Conservation (phyloP, 2,888 invertebrate genomes). For the Chloroclysta siterata region DNA sequence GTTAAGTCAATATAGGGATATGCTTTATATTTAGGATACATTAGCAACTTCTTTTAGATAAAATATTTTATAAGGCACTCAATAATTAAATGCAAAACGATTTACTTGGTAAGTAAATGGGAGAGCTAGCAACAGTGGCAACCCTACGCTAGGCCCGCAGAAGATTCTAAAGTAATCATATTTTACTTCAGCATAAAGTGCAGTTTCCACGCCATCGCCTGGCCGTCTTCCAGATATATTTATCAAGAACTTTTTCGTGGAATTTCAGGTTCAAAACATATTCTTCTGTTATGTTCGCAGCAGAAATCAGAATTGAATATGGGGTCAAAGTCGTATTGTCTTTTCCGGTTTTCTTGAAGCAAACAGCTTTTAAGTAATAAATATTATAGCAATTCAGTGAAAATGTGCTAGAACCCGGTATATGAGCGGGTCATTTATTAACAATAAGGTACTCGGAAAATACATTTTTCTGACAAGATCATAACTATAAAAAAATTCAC, state of each 20-base stretch:
- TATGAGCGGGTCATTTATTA: too few species aligned
- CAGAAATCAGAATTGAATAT: constrained; percentile 14
- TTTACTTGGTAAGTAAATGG: too few species aligned
- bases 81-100: too few species aligned
- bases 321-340: neutral
- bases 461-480: too few species aligned
- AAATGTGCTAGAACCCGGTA: neutral
- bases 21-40: too few species aligned
- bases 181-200: constrained; percentile 35
- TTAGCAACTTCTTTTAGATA: too few species aligned
- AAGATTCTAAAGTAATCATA: constrained; percentile 35
- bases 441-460: neutral
- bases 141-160: constrained; percentile 13
- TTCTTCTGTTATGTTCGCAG: constrained; percentile 17
- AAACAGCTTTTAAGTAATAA: neutral
- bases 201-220: constrained; percentile 35
- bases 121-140: too few species aligned
- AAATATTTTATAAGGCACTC: too few species aligned
- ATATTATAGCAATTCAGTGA: neutral
- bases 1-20: too few species aligned
- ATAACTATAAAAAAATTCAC: too few species aligned
- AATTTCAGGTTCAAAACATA: constrained; percentile 22
- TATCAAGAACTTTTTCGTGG: constrained; percentile 24
- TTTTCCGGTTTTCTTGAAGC: neutral
- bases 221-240: constrained; percentile 36